Conservation (phyloP, 2,888 invertebrate genomes). For the Polia nebulosa region DNA sequence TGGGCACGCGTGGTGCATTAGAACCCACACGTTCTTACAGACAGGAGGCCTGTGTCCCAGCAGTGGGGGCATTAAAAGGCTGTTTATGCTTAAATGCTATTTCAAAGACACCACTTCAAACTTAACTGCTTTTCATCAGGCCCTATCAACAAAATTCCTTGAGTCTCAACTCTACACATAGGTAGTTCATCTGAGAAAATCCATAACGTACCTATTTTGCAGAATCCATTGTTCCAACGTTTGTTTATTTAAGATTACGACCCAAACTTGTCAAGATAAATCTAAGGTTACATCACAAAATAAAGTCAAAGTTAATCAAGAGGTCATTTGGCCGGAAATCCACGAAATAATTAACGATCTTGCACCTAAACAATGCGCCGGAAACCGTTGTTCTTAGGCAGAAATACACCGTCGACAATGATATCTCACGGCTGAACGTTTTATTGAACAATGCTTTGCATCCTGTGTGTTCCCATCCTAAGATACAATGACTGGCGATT, state of each 20-base stretch:
- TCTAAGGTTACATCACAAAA: constrained; percentile 32
- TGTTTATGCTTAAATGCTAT: no score
- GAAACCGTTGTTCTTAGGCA: constrained; percentile 65
- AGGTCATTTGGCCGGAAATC: constrained; percentile 60
- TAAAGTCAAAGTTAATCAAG: constrained; percentile 42
- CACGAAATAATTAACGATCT: constrained; percentile 59
- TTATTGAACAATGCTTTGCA: constrained; percentile 74
- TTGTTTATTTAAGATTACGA: neutral
- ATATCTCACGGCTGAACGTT: constrained; percentile 73
- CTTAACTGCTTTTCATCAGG: neutral
- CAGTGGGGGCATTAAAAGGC: no score
- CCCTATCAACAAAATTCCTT: neutral
- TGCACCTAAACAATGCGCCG: constrained; percentile 68
- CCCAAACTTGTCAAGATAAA: constrained; percentile 19
- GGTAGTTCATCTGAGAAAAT: neutral
- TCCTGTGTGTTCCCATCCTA: constrained; percentile 67
- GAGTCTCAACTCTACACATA: neutral
- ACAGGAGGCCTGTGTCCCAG: no score
- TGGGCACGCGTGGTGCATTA: no score
- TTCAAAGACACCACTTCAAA: neutral
- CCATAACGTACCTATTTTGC: neutral
- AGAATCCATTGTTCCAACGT: neutral
- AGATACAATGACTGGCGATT: constrained; percentile 49
- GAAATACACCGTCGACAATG: constrained; percentile 70
- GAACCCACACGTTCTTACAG: no score